Base-by-base conservation (phyloP, 1,140 invertebrate species). In the Drosophila neocordata region DNA sequence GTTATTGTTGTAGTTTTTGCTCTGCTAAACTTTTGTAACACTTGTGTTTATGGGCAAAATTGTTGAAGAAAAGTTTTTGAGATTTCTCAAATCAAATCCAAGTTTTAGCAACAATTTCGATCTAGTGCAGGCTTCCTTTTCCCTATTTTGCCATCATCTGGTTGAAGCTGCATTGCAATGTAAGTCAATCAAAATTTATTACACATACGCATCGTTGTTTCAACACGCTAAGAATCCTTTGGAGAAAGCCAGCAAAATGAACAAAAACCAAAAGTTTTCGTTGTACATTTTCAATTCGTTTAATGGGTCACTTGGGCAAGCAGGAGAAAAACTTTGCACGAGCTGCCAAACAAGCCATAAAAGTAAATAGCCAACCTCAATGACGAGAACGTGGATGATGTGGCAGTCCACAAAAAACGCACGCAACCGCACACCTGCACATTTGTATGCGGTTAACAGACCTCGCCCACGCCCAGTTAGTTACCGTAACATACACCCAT, bases 121-220 rank as follows among this genome's bases (percentile, higher is more conserved):
- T 62, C 48, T 59, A 55, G n/a, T 70, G 61, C 11, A 35, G 5
- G 34, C 62, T 57, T 51, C 59, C 44, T 60, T 65, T 64, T 44
- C 27, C 48, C 5, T 20, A n/a, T 51, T 20, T 48, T 48, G 15
- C 15, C 2, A 18, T 48, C 41, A 20, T 20, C 41, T 48, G 18
- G 15, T 48, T 37, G 57, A 44, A 53, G 57, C 81, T 87, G 81
- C 81, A 87, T 53, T 82, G 74, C 81, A 87, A 58, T 82, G 74
- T 65, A 85, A 69, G 74, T 85, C 81, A 85, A 85, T 85, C 83
- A 87, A 82, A 81, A 85, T 87, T 87, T 82, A 85, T 87, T 87
- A 87, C 81, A 87, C 81, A 85, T 85, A 85, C 81, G 81, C 78
- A 62, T 44, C 69, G 77, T 70, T 57, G 55, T 62, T 69, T 68